phyloP scores from a whole-genome alignment of 2,888 invertebrate genomes.

The Tupiocoris notatus region DNA sequence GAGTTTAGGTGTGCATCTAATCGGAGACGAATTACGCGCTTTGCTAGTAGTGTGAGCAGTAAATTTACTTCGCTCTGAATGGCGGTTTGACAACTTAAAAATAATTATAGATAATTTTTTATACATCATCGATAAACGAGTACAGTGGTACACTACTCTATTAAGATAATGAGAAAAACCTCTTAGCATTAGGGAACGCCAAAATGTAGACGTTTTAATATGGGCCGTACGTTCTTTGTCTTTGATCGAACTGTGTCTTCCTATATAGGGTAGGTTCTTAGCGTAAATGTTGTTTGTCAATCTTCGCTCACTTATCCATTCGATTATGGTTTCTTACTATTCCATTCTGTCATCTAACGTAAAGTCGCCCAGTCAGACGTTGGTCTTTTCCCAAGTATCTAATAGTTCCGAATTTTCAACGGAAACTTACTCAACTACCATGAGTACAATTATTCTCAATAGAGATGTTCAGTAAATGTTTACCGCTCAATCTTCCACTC shows the following conservation, averaged over 20 bases:
- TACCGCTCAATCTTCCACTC: not conserved
- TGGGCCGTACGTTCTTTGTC: slow-evolving; percentile 11
- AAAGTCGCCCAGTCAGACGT: not conserved
- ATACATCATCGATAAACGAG: no score
- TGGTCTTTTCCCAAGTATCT: no score
- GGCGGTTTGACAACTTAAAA: not conserved
- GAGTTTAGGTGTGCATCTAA: not conserved
- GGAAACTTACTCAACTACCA: not conserved
- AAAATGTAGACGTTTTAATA: not conserved
- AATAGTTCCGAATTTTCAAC: no score
- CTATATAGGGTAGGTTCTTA: slow-evolving; percentile 17
- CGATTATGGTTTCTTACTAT: not conserved
- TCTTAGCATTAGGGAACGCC: not conserved
- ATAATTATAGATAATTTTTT: not conserved
- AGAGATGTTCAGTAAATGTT: not conserved
- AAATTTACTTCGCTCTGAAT: not conserved
- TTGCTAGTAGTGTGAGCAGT: not conserved
- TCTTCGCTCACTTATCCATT: not conserved
- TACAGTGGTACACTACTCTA: no score
- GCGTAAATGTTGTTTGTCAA: not conserved
- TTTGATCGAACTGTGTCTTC: slow-evolving; percentile 40
- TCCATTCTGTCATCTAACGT: not conserved
- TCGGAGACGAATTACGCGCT: not conserved
- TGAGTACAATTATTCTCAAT: not conserved
- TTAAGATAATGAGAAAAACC: no score